Evolutionary conservation across 2,113 vertebrate species (phyloP).

Genomic region (Penelope pileata): DNA sequence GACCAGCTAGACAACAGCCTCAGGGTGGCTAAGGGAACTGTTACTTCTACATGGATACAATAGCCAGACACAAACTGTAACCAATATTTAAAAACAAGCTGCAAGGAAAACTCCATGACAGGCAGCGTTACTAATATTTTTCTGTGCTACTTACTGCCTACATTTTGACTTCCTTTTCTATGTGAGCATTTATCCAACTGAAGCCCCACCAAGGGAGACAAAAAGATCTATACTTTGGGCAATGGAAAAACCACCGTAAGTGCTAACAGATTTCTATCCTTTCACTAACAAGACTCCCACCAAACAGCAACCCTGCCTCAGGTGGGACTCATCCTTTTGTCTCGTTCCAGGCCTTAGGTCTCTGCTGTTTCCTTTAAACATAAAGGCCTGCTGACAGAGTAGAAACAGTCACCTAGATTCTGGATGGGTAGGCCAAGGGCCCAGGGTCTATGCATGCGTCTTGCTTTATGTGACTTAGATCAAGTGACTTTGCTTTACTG

Average conservation of each 20-base stretch:
- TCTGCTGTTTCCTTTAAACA: not conserved
- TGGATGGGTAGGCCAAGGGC: not conserved
- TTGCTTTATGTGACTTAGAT: not conserved
- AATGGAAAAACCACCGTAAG: not conserved
- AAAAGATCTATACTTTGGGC: not conserved
- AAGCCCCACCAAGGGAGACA: not conserved
- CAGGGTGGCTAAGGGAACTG: not conserved
- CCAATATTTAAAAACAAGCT: not conserved
- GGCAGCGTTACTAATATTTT: not conserved
- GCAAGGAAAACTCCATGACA: not conserved
- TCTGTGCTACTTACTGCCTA: not conserved
- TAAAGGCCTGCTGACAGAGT: not conserved
- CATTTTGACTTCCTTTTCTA: not conserved
- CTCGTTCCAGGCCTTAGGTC: not conserved
- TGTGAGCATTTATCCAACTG: not conserved
- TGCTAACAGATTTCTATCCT: not conserved
- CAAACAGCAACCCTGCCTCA: not conserved
- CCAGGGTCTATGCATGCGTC: too few species aligned
- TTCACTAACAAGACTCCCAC: not conserved
- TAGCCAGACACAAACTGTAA: not conserved
- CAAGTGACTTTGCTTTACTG: not conserved
- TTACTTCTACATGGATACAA: rapidly evolving
- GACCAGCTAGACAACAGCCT: not conserved
- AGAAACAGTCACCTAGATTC: not conserved
- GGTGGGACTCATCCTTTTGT: not conserved